Evolutionary conservation across 2,113 vertebrate genomes (phyloP).

Genomic region (Charina bottae): DNA sequence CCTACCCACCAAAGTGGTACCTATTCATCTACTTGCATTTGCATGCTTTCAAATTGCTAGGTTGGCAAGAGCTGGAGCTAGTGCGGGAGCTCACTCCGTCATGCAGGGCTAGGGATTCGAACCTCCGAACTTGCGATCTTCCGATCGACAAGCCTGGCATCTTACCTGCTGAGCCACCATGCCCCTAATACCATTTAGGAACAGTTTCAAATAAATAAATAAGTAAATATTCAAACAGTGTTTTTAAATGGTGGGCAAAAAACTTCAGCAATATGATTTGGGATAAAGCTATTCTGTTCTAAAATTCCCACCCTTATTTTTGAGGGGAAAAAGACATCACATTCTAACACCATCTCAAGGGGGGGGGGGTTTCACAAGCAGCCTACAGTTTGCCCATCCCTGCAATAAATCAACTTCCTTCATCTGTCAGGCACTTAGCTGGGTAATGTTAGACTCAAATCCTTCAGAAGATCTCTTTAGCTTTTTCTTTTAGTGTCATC

Average conservation of each 20-base stretch:
- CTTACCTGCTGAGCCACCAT: too few relatives aligned
- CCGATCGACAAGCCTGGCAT: too few relatives aligned
- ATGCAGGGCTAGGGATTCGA: too few relatives aligned
- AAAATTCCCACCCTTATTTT: background rate
- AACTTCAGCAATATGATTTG: background rate
- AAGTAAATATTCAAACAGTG: background rate
- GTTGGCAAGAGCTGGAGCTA: too few relatives aligned
- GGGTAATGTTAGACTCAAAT: background rate
- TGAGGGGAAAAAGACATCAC: background rate
- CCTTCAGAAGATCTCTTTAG: background rate
- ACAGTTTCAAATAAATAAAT: background rate
- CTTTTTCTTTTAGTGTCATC: background rate
- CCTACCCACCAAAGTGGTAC: too few relatives aligned
- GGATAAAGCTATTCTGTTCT: background rate
- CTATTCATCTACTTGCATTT: too few relatives aligned
- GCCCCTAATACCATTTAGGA: background rate
- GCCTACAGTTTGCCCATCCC: too few relatives aligned
- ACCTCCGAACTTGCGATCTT: too few relatives aligned
- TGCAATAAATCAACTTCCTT: background rate
- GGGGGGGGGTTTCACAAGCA: background rate
- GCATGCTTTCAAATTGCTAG: too few relatives aligned
- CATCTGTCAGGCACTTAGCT: background rate
- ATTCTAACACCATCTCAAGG: background rate
- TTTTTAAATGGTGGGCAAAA: background rate
- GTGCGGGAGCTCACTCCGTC: too few relatives aligned